Base-by-base conservation (phyloP, 2,888 invertebrate genomes). In the Julus scanicus region DNA sequence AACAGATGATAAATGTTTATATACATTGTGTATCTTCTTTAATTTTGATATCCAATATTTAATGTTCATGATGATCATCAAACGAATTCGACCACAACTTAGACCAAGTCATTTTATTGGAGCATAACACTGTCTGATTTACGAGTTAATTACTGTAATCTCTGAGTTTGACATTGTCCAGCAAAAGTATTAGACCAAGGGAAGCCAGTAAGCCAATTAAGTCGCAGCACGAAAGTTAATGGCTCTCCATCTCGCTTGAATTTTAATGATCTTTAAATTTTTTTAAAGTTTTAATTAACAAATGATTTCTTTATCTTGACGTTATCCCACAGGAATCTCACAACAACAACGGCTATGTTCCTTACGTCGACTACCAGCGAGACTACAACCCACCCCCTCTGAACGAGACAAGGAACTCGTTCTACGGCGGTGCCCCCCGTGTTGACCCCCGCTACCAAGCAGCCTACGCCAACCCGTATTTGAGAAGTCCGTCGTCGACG, bases 401-500 rank as follows among this genome's bases (percentile, higher is more conserved):
- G 80, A 89, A 89, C 29, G 88, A 85, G 44, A 91, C 93, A 4
- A 91, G 93, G 48, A 88, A 88, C 39, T 88, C 88, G 20, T 86
- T 88, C 86, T 86, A 86, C 57, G 86, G 88, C 29, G 89, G 89
- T 57, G 89, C 89, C 71, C 87, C 89, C 48, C 89, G 89, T 49
- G 95, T 97, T 48, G 97, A 97, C 92, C 97, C 97, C 1, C 94
- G 97, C 90, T 97, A 96, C 92, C 97, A 96, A 87, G 97, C 97
- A 63, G 95, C 96, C 9, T 97, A 97, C 91, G 92, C 92, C 88
- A 97, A 97, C 92, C 97, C 97, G 0, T 97, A 97, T 92, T 93
- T 97, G 90, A 94, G 97, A 91, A 95, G 95, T 89, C 91, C 91
- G 57, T 94, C 94, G 86, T 94, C 94, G 89, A 94, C 93, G 89